Base-by-base conservation (phyloP, 2,113 vertebrate species). In the Corythaixoides concolor region DNA sequence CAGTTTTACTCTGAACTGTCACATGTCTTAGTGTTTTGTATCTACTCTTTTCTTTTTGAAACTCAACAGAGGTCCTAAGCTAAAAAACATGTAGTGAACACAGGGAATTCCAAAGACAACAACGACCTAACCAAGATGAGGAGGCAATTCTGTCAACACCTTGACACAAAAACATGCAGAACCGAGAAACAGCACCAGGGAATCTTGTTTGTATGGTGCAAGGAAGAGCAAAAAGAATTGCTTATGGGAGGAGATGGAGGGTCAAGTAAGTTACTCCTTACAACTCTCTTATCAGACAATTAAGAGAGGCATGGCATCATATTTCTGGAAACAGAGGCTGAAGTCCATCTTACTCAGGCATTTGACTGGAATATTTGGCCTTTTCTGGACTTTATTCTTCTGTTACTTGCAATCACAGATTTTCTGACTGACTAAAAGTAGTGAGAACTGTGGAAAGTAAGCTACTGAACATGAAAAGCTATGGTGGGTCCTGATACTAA, bases 91-190 rank as follows among this genome's bases (percentile, higher is more conserved):
- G 7, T 11, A 47, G 24, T 8, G 21, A 85, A 59, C 24, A 62
- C 24, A 33, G 7, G 75, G n/a, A 52, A 62, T 20, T 78, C 59
- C 6, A 0, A 77, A 82, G 32, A 68, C 20, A 60, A 52, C 0
- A 6, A 67, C 1, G 1, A 21, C 12, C n/a, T 27, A 41, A 49
- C 18, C 10, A 35, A 33, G 35, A 24, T 1, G 3, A 58, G 27
- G 22, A 72, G 33, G 52, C 9, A 63, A 24, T 32, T 75, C 45
- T 20, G 32, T 33, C 79, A 63, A 63, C n/a, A 69, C 23, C 35
- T 50, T 0, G 0, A 60, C 43, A 69, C 33, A 91, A 67, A 81
- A 70, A 11, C 58, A 75, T 11, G 18, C n/a, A 43, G 52, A 85
- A 62, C 24, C 7, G 35, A 56, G 39, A 47, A 45, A 73, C 12